Percentiles rank a stretch among this genome's conserved stretches.
Conservation (phyloP, 2,797 vertebrate species). For the Allobates femoralis region DNA sequence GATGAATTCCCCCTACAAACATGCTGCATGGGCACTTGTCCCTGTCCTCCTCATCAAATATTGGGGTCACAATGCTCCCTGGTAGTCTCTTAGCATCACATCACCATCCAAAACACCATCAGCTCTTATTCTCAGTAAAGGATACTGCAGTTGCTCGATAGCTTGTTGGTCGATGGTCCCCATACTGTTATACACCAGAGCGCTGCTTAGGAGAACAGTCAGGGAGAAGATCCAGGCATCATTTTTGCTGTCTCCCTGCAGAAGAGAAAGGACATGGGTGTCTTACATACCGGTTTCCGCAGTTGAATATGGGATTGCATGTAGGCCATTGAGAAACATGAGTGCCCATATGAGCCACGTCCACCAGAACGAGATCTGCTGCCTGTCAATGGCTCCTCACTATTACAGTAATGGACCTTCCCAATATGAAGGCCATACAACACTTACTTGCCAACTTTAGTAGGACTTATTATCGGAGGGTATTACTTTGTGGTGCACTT, state of each 20-base stretch:
- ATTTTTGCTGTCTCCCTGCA: slow-evolving; percentile 41
- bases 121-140: neutral
- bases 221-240: slow-evolving; percentile 44
- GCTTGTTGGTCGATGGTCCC: slow-evolving; percentile 37
- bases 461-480: too few relatives aligned
- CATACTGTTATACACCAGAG: slow-evolving; percentile 33
- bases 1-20: too few relatives aligned
- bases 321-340: too few relatives aligned
- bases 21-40: neutral
- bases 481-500: too few relatives aligned
- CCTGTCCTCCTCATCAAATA: too few relatives aligned
- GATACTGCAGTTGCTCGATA: slow-evolving; percentile 42
- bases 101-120: neutral
- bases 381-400: too few relatives aligned
- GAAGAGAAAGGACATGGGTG: neutral
- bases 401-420: too few relatives aligned
- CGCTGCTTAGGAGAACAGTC: slow-evolving; percentile 17
- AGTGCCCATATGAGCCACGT: neutral
- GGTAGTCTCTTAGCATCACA: neutral
- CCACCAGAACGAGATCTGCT: too few relatives aligned
- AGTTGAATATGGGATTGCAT: too few relatives aligned
- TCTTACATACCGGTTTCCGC: neutral
- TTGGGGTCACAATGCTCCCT: neutral
- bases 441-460: too few relatives aligned
- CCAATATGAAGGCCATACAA: too few relatives aligned